Conservation (phyloP, 2,888 invertebrate species). For the Melitaea athalia region DNA sequence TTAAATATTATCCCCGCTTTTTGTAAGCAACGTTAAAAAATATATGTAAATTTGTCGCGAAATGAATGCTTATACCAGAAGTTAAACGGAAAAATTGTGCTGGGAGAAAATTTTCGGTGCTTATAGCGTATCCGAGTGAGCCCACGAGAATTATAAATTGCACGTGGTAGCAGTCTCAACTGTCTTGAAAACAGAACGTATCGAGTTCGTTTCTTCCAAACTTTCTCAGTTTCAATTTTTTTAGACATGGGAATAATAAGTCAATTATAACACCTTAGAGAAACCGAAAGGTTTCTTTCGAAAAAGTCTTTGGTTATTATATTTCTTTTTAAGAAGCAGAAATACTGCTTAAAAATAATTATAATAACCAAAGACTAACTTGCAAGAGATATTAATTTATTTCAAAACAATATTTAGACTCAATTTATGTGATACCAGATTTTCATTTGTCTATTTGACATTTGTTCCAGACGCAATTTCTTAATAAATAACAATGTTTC, state of each 20-base stretch:
- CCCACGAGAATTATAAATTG: conserved; percentile 70
- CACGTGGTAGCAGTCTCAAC: conserved; percentile 49
- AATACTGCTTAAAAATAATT: neutral
- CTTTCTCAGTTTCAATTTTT: conserved; percentile 32
- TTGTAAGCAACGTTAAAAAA: conserved; percentile 9
- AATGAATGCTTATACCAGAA: conserved; percentile 52
- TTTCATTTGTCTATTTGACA: neutral
- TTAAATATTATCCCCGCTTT: conserved; percentile 21
- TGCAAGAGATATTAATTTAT: too few relatives aligned
- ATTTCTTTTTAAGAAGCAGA: too few relatives aligned
- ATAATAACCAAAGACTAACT: neutral
- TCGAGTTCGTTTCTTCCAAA: conserved; percentile 32
- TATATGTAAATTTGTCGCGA: conserved; percentile 37
- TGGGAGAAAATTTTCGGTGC: conserved; percentile 60
- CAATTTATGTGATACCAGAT: neutral
- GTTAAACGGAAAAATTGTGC: conserved; percentile 57
- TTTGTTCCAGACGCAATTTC: neutral
- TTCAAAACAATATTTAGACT: too few relatives aligned
- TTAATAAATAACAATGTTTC: conserved; percentile 3
- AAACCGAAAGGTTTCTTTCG: too few relatives aligned
- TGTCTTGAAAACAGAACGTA: conserved; percentile 53
- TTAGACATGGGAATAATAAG: neutral
- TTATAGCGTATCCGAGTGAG: conserved; percentile 56
- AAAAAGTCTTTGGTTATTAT: too few relatives aligned
- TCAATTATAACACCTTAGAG: neutral